Conservation (phyloP, 2,888 invertebrate genomes). For the Synergus itoensis region DNA sequence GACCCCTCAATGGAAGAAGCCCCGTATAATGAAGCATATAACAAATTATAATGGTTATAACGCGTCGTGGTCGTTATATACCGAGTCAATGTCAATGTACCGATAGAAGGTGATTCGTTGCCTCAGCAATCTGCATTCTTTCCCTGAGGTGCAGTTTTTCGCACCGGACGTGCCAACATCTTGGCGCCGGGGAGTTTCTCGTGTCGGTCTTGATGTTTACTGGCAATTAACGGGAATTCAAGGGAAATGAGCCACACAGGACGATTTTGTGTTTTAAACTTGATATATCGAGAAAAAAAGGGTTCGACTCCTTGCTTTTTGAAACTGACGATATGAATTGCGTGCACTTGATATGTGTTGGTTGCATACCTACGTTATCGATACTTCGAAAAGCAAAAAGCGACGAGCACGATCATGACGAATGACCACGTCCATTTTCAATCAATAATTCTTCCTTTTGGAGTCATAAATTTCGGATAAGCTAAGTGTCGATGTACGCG, state of each 20-base stretch:
- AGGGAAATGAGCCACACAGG: slow-evolving; percentile 7
- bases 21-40: not conserved
- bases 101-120: slow-evolving; percentile 38
- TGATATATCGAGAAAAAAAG: not conserved
- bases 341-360: not conserved
- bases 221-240: slow-evolving; percentile 32
- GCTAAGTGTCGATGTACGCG: slow-evolving; percentile 39
- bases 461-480: slow-evolving; percentile 41
- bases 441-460: slow-evolving; percentile 40
- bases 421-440: slow-evolving; percentile 35
- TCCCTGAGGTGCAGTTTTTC: slow-evolving; percentile 35
- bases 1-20: not conserved
- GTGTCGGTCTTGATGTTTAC: slow-evolving; percentile 16
- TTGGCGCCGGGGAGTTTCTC: slow-evolving; percentile 29
- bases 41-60: slow-evolving; percentile 16
- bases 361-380: slow-evolving; percentile 27
- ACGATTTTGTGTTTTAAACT: not conserved
- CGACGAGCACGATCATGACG: slow-evolving; percentile 37
- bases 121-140: slow-evolving; percentile 40
- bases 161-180: slow-evolving; percentile 33
- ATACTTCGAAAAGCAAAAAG: slow-evolving; percentile 32
- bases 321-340: slow-evolving; percentile 2
- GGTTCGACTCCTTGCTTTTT: not conserved
- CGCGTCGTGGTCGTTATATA: not conserved
- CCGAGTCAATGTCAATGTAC: slow-evolving; percentile 30